Base-by-base conservation (phyloP, 92 coral and sea anemone species). In the Palythoa heliodiscus region DNA sequence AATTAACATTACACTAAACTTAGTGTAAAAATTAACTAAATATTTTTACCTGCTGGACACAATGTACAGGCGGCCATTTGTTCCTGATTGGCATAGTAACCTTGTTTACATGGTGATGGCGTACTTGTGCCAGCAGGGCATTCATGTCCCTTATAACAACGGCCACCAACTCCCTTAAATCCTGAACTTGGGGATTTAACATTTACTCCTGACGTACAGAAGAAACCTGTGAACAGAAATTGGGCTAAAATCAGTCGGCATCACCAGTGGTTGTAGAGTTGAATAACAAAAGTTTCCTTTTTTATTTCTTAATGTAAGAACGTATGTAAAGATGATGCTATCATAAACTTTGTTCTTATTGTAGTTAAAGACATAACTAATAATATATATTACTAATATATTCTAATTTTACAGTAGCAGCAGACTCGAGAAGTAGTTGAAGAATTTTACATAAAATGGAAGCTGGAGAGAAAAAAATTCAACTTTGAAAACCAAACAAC, bases 191-290 rank as follows among this genome's bases (percentile, higher is more conserved):
- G 99, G 19, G 90, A 89, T 74, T 93, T 91, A 9, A 95, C 92
- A 72, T 96, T 93, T 58, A 95, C 98, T 8, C 99, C 99, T 35
- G 94, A 89, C 22, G 92, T 93, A 79, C 99, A 96, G 88, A 87
- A 96, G 90, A 86, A 96, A 50, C 99, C 99, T 94, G 48, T 25
- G 24, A 60, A 17, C 24, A 83, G 63, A 20, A 53, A 47, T 77
- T 43, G 83, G 40, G 38, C 22, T 0, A 82, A 19, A n/a, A 70
- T 24, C 70, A 23, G 11, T 19, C 3, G 3, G 15, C 19, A 19
- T 63, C 8, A 19, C 10, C 10, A 19, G 25, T 63, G 17, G 11
- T 63, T 54, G 6, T n/a, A 17, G 9, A 61, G 24, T 61, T 63
- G 20, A 19, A 63, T 4, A 3, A 55, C 15, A 9, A 12, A 55